These are phyloP conservation scores for Cephus spinipes DNA, from an alignment of 2,888 invertebrate genomes.

Conservation along the genomic window DNA sequence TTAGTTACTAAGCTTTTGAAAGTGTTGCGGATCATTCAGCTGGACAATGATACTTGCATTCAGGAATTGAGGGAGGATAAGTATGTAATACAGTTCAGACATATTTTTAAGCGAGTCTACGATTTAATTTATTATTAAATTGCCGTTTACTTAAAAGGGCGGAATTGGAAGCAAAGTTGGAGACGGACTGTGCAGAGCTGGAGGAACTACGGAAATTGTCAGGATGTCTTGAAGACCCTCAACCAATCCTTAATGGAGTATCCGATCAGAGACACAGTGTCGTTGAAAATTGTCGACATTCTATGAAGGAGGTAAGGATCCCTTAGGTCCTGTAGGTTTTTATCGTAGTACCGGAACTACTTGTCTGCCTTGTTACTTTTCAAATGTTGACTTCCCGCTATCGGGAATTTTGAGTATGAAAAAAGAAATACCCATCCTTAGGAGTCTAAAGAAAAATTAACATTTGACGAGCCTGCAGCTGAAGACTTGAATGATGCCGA, in stretches of 20 bases:
- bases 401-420: constrained; percentile 6
- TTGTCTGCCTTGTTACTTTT: constrained; percentile 12
- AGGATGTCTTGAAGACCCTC: constrained; percentile 34
- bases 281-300: constrained; percentile 51
- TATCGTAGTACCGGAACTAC: constrained; percentile 28
- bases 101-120: neutral
- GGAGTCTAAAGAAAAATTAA: constrained; percentile 44
- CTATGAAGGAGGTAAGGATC: constrained; percentile 48
- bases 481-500: constrained; percentile 32
- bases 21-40: constrained; percentile 78
- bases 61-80: constrained; percentile 75
- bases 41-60: constrained; percentile 77
- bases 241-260: constrained; percentile 43
- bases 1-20: constrained; percentile 80
- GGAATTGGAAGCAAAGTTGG: constrained; percentile 58
- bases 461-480: constrained; percentile 36
- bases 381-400: constrained; percentile 27
- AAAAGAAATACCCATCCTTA: constrained; percentile 35
- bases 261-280: constrained; percentile 48
- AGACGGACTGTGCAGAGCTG: constrained; percentile 45
- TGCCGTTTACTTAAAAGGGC: constrained; percentile 35
- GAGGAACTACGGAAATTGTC: constrained; percentile 48
- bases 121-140: neutral
- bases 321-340: neutral
- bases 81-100: constrained; percentile 56